Evolutionary conservation across 2,113 vertebrate species (phyloP).

Genomic region (Callaeas wilsoni): DNA sequence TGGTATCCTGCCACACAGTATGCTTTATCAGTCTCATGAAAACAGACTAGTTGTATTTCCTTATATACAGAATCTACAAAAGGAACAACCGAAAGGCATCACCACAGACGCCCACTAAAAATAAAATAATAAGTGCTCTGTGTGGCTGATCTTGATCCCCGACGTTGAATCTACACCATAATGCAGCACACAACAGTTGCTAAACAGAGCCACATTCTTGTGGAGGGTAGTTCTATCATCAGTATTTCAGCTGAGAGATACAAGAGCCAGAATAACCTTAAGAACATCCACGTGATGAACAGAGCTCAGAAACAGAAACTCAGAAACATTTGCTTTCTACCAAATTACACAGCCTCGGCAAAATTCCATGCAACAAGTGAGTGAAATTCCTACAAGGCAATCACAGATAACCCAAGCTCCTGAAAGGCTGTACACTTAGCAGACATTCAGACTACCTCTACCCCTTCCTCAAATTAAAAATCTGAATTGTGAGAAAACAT

Average conservation of each 20-base stretch:
- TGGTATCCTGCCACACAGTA: neutral
- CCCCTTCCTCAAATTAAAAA: neutral
- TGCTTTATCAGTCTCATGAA: neutral
- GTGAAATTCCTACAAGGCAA: neutral
- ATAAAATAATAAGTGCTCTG: neutral
- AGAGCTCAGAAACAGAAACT: neutral
- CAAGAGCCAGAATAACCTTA: neutral
- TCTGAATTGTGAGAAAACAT: neutral
- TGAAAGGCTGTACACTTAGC: neutral
- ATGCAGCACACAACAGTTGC: neutral
- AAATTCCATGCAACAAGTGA: neutral
- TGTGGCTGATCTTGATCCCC: neutral
- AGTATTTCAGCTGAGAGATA: neutral
- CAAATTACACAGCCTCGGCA: neutral
- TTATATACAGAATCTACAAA: neutral
- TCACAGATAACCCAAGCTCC: neutral
- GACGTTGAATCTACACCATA: neutral
- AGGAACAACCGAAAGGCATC: neutral
- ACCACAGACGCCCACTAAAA: neutral
- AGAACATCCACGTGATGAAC: neutral
- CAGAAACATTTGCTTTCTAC: neutral
- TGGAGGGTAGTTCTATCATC: neutral
- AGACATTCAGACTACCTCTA: neutral
- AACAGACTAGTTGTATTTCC: neutral
- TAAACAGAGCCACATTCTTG: neutral